Evolutionary conservation across 1,140 invertebrate species (phyloP).

Genomic region (Leptinotarsa lineolata): DNA sequence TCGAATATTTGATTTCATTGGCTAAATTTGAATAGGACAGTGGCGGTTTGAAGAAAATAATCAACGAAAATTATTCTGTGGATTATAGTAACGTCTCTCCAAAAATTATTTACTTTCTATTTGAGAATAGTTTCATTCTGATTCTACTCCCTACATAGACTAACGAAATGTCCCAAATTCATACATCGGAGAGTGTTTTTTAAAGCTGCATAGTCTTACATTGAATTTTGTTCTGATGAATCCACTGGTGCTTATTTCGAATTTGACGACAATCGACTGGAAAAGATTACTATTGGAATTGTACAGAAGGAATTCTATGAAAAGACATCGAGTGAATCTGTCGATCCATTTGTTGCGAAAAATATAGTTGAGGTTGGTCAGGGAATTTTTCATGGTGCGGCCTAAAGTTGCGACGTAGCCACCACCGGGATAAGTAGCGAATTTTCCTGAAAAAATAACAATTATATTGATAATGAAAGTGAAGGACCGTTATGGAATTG

Average conservation of each 20-base stretch:
- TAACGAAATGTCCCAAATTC: too few species aligned
- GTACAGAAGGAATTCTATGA: conserved; percentile 42
- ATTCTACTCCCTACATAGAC: too few species aligned
- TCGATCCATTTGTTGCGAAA: conserved; percentile 42
- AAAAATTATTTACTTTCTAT: too few species aligned
- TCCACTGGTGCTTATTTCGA: conserved; percentile 40
- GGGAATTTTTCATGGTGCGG: conserved; percentile 38
- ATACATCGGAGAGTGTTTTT: too few species aligned
- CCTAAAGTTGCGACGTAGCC: conserved; percentile 43
- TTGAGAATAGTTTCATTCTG: too few species aligned
- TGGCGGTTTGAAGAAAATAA: too few species aligned
- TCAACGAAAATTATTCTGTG: too few species aligned
- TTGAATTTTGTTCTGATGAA: conserved; percentile 27
- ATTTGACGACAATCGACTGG: conserved; percentile 34
- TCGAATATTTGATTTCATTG: too few species aligned
- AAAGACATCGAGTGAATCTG: conserved; percentile 34
- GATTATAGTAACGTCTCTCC: too few species aligned
- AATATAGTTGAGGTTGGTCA: conserved; percentile 41
- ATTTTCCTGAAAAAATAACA: conserved; percentile 22
- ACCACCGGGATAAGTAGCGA: conserved; percentile 37
- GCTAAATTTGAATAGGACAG: too few species aligned
- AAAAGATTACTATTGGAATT: conserved; percentile 43
- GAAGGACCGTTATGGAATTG: too few species aligned
- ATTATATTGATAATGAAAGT: too few species aligned
- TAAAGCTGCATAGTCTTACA: conserved; percentile 13